Evolutionary conservation across 2,113 vertebrate species (phyloP), one percentile per base, ranked within the genome.

Genomic region (Tachycineta bicolor): DNA sequence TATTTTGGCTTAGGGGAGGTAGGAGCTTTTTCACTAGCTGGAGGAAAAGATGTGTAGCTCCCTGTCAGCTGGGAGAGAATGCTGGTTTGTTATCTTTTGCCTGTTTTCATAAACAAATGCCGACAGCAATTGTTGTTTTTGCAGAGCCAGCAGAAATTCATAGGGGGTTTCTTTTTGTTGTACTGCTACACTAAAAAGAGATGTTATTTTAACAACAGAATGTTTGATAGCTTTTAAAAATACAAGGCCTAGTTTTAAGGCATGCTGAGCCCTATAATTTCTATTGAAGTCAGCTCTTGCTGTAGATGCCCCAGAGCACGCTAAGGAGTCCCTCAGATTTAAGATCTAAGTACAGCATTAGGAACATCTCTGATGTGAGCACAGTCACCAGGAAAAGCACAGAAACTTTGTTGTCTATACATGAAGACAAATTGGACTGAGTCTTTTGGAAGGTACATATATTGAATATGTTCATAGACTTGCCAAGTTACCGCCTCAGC

Each of bases 71-170:
- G 55, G 28, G 53, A 31, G 28, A 84, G 71, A 88, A 24, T 0
- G 0, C 73, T 76, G 47, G n/a, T 93, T 95, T 87, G 70, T 85
- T 90, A 71, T 89, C 70, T 92, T 87, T 90, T 93, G 71, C 63
- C 75, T 80, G n/a, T 77, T 88, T 85, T 80, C 79, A 43, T 67
- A 95, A 94, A 95, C 75, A 94, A 94, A 86, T 93, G 86, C 85
- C 10, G 0, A 53, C 62, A 88, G 83, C 63, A 83, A 74, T 67
- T 83, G 62, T 68, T 94, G 63, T 69, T 90, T 62, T 53, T 94
- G 90, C 85, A 93, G 85, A 95, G 71, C 58, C 79, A 92, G 92
- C 85, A 93, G 79, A 90, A 94, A 80, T 80, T 88, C 46, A 29
- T 43, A 25, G 33, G 59, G 12, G 22, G 16, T 74, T 95, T 81